phyloP scores from a whole-genome alignment of 1,140 invertebrate genomes.

The Temnothorax nylanderi region DNA sequence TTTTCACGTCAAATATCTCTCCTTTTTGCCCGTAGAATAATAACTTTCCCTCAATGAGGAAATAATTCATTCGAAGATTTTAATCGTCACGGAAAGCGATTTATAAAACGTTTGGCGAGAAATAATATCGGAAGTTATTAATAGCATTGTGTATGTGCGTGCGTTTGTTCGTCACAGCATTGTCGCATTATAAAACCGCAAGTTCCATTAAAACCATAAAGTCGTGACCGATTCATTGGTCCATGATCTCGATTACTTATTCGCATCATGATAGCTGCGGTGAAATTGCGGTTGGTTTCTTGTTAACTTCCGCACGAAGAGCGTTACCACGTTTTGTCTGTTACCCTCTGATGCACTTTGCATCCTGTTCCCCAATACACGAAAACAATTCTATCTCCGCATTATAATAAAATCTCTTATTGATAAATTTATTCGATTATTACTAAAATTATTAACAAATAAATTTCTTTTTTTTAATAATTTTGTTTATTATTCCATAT shows the following conservation, averaged over 20 bases:
- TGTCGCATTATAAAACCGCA: constrained; percentile 12
- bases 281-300: constrained; percentile 60
- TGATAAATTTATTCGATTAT: background rate
- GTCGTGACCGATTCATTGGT: constrained; percentile 24
- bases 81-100: background rate
- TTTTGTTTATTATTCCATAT: background rate
- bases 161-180: background rate
- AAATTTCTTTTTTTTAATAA: too few relatives aligned
- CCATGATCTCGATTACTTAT: constrained; percentile 48
- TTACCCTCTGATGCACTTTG: constrained; percentile 4
- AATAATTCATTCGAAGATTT: constrained; percentile 30
- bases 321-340: constrained; percentile 1
- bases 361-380: constrained; percentile 6
- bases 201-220: constrained; percentile 31
- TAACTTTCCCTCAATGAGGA: constrained; percentile 3
- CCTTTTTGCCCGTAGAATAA: background rate
- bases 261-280: background rate
- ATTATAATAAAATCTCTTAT: background rate
- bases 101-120: constrained; percentile 10
- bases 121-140: constrained; percentile 39
- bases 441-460: too few relatives aligned
- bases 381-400: background rate
- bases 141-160: background rate
- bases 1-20: background rate
- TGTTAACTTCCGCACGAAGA: constrained; percentile 22